Conservation (phyloP, 2,113 vertebrate genomes). For the Perccottus glenii region DNA sequence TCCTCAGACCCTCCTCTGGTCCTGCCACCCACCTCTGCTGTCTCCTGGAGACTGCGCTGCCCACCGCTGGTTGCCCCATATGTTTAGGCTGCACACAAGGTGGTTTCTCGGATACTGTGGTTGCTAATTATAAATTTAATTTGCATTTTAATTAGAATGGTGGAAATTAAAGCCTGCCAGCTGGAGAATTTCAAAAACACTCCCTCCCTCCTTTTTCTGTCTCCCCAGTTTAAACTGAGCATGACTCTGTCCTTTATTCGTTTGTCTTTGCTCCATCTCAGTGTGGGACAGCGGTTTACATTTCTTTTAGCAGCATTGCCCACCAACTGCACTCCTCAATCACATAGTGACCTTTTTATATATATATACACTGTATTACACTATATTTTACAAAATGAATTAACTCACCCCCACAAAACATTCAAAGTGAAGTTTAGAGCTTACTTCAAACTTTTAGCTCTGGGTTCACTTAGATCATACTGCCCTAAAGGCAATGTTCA, state of each 20-base stretch:
- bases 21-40: slow-evolving; percentile 65
- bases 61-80: slow-evolving; percentile 89
- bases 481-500: too few species aligned
- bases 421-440: too few species aligned
- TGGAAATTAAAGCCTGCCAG: slow-evolving; percentile 99
- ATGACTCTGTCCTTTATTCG: slow-evolving; percentile 78
- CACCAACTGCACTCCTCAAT: not conserved
- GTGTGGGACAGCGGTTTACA: slow-evolving; percentile 47
- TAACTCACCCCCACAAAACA: too few species aligned
- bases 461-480: too few species aligned
- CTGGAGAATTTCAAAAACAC: slow-evolving; percentile 98
- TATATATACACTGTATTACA: too few species aligned
- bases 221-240: slow-evolving; percentile 75
- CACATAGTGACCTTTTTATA: too few species aligned
- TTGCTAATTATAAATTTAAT: slow-evolving; percentile 99
- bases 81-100: slow-evolving; percentile 93
- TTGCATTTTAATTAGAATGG: slow-evolving; percentile 99
- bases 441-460: too few species aligned
- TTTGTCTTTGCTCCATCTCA: slow-evolving; percentile 80
- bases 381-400: too few species aligned
- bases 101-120: slow-evolving; percentile 98
- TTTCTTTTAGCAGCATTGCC: slow-evolving; percentile 26
- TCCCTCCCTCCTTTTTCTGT: slow-evolving; percentile 64
- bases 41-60: slow-evolving; percentile 72
- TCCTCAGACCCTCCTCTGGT: slow-evolving; percentile 54